Evolutionary conservation across 2,797 vertebrate species (phyloP).

Genomic region (Ceryle rudis): DNA sequence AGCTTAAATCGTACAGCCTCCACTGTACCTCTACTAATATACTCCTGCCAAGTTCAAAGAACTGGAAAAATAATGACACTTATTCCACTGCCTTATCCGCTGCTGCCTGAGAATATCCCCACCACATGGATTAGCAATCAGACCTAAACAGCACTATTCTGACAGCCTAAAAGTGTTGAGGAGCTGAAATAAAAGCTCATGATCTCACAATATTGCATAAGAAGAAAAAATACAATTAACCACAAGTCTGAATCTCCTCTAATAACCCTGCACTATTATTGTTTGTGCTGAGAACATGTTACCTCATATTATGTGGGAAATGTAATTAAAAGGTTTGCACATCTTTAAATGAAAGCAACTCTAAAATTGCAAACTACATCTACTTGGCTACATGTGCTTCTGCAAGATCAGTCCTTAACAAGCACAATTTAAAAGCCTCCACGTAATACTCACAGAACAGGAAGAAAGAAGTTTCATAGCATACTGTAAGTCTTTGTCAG

Average conservation of each 20-base stretch:
- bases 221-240: neutral
- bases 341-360: constrained; percentile 2
- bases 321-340: constrained; percentile 5
- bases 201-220: neutral
- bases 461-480: constrained; percentile 91
- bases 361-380: neutral
- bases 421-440: neutral
- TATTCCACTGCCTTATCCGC: neutral
- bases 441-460: constrained; percentile 85
- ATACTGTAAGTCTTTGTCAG: constrained; percentile 96
- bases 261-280: neutral
- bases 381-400: neutral
- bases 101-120: neutral
- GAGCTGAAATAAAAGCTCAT: neutral
- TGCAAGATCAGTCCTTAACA: neutral
- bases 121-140: neutral
- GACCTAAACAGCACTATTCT: neutral
- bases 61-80: neutral
- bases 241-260: neutral
- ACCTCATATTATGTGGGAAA: neutral
- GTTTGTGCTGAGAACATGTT: neutral
- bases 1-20: neutral
- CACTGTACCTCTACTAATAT: neutral
- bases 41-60: neutral
- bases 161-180: neutral